Conservation (phyloP, 1,140 invertebrate species). For the Rhynchophorus ferrugineus region DNA sequence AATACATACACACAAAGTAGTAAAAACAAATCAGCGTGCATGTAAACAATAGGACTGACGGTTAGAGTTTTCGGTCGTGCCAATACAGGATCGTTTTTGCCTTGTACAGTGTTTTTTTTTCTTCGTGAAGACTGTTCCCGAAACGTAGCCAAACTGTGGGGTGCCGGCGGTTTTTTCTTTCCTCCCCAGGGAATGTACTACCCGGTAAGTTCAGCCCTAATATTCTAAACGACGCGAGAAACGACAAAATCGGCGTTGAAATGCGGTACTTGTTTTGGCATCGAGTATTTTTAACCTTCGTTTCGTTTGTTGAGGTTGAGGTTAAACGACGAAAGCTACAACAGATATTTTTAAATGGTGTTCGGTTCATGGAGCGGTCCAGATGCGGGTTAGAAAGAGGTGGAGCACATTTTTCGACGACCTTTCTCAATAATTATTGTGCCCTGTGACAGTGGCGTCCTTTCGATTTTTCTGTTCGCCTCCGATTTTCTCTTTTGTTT, state of each 20-base stretch:
- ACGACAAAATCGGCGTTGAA: neutral
- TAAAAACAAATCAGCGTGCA: constrained; percentile 5
- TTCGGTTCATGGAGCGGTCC: constrained; percentile 2
- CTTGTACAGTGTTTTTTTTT: constrained; percentile 34
- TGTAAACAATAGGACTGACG: constrained; percentile 11
- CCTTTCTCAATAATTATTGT: constrained; percentile 17
- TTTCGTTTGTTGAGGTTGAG: constrained; percentile 13
- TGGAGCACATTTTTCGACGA: constrained; percentile 7
- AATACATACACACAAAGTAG: neutral
- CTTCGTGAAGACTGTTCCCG: constrained; percentile 36
- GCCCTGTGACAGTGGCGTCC: constrained; percentile 9
- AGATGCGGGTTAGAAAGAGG: constrained; percentile 9
- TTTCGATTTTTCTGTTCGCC: no score
- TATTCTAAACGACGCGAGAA: no score
- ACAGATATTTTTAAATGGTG: constrained; percentile 13
- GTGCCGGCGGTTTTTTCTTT: constrained; percentile 85
- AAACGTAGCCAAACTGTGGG: constrained; percentile 88
- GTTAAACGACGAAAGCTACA: constrained; percentile 15
- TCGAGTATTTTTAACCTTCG: constrained; percentile 11
- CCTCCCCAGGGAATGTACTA: constrained; percentile 89
- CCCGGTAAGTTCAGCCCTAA: constrained; percentile 71
- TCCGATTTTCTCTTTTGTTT: neutral
- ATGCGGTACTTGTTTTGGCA: constrained; percentile 2
- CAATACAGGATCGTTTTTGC: constrained; percentile 20
- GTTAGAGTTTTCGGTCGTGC: constrained; percentile 14